Evolutionary conservation across 2,888 invertebrate species (phyloP), one percentile per base, ranked within the genome.

Genomic region (Oscheius sp.): DNA sequence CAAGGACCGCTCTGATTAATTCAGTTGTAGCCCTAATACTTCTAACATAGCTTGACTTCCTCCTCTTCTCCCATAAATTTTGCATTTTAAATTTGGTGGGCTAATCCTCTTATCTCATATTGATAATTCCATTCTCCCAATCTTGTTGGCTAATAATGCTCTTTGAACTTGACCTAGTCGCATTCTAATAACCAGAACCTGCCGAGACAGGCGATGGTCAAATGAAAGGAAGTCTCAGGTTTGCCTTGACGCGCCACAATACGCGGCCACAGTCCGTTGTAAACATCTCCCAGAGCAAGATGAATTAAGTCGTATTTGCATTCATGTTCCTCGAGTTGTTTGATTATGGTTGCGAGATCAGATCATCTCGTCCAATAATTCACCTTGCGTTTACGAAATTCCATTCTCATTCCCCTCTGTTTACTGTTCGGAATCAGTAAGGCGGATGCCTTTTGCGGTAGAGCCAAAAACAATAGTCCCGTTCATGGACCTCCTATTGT

Each of bases 191-290:
- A 42, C 61, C 61, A 61, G 61, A 61, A 61, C 61, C 61, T 61
- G 61, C 42, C 61, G 45, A 45, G n/a, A 33, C n/a, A 37, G 20
- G 34, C 53, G 48, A 64, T 64, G 64, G 64, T 33, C 48, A 46
- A 64, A 48, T 46, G 64, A 63, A 63, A 46, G 63, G 63, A 64
- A 64, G 64, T 64, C 64, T 64, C 48, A n/a, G 64, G 64, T 64
- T 64, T 64, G 64, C 64, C 64, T 64, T 64, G 64, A 64, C 64
- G 64, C 46, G 34, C 61, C 48, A 33, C 64, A 64, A 64, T 64
- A 64, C 64, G 48, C 25, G 61, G 61, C 27, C 42, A 61, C 42
- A 45, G 58, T 17, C 48, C 64, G 17, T 50, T 25, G 64, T 64
- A 64, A 64, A 64, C 64, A 64, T 64, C 34, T 48, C 33, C 8